Conservation (phyloP, 2,888 invertebrate genomes). For the Pocota personata region DNA sequence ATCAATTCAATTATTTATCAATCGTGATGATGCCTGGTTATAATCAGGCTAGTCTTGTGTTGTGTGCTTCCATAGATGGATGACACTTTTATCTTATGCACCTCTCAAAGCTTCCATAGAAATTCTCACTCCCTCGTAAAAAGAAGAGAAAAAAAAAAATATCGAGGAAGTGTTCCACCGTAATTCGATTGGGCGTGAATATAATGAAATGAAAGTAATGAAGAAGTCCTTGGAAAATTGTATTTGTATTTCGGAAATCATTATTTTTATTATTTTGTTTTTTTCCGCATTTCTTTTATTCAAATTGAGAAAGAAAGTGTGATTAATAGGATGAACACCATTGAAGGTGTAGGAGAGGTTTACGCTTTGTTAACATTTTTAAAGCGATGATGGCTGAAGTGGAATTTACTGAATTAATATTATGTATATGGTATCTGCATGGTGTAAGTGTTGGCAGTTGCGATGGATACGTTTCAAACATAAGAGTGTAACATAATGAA, state of each 20-base stretch:
- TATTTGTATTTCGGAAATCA: constrained; percentile 47
- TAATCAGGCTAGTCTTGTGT: constrained; percentile 9
- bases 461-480: neutral
- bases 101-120: neutral
- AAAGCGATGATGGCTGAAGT: constrained; percentile 22
- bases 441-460: neutral
- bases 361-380: constrained; percentile 54
- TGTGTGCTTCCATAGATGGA: constrained; percentile 1
- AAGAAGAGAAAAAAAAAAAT: neutral
- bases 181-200: constrained; percentile 46
- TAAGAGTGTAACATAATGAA: neutral
- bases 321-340: constrained; percentile 44
- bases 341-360: constrained; percentile 25
- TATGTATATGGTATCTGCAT: neutral
- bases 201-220: constrained; percentile 61
- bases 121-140: neutral
- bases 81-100: constrained; percentile 30
- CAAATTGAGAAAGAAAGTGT: constrained; percentile 27
- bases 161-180: neutral
- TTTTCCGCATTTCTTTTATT: neutral
- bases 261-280: neutral
- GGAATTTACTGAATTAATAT: neutral
- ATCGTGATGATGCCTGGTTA: constrained; percentile 16
- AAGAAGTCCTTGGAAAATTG: constrained; percentile 51
- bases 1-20: constrained; percentile 40